A percentile compares a stretch with the other conserved stretches of the same genome.
Evolutionary conservation across 2,797 vertebrate species (phyloP).

Genomic region (Sebastiscus albofasciatus): DNA sequence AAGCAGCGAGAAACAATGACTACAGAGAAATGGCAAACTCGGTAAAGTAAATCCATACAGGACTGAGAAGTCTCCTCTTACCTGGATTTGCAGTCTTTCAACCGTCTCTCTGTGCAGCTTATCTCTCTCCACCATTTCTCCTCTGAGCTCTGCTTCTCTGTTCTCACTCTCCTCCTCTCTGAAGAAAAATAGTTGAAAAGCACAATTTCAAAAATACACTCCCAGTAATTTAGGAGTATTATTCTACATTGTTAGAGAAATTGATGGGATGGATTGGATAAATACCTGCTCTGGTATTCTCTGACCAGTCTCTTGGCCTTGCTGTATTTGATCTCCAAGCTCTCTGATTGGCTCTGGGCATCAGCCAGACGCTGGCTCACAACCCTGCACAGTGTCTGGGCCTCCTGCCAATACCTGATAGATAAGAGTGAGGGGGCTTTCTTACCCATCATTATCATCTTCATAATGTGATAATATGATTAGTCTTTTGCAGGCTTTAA

Average conservation of each 20-base stretch:
- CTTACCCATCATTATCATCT: constrained; percentile 6
- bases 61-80: constrained; percentile 54
- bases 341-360: constrained; percentile 90
- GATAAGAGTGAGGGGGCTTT: constrained; percentile 18
- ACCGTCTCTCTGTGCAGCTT: constrained; percentile 80
- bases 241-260: background rate
- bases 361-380: constrained; percentile 91
- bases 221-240: background rate
- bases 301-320: constrained; percentile 90
- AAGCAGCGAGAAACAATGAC: constrained; percentile 31
- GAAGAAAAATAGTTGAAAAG: background rate
- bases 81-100: constrained; percentile 85
- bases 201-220: background rate
- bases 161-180: constrained; percentile 87
- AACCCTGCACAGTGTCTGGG: constrained; percentile 91
- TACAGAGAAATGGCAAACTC: constrained; percentile 7
- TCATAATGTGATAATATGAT: constrained; percentile 3
- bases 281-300: constrained; percentile 90
- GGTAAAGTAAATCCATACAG: constrained; percentile 4
- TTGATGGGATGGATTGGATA: background rate
- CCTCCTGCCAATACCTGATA: constrained; percentile 90
- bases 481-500: background rate
- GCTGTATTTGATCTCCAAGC: constrained; percentile 90
- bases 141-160: constrained; percentile 84
- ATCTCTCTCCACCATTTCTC: constrained; percentile 84